Base-by-base conservation (phyloP, 2,113 vertebrate species). In the Festucalex cinctus region DNA sequence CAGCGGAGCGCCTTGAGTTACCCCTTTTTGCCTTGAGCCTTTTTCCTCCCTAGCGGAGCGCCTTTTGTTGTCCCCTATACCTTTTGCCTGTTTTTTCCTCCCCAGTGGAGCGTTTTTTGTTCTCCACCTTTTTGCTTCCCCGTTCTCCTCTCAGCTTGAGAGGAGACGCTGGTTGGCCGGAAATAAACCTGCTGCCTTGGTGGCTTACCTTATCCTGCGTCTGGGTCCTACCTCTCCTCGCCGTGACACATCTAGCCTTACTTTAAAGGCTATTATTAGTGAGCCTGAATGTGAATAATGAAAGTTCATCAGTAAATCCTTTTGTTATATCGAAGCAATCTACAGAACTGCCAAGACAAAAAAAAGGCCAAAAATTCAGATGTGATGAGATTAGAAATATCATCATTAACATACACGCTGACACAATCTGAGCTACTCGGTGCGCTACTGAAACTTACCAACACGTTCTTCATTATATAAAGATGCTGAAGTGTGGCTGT, bases 201-300 rank as follows among this genome's bases (percentile, higher is more conserved):
- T n/a, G n/a, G n/a, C n/a, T n/a, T n/a, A n/a, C n/a, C n/a, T n/a
- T n/a, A n/a, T n/a, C n/a, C n/a, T n/a, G n/a, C n/a, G n/a, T n/a
- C n/a, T n/a, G n/a, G n/a, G n/a, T n/a, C n/a, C n/a, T n/a, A n/a
- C n/a, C n/a, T n/a, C n/a, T n/a, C n/a, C n/a, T n/a, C n/a, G n/a
- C n/a, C n/a, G n/a, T n/a, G n/a, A n/a, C n/a, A n/a, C n/a, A n/a
- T 26, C 26, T 43, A 28, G 43, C 43, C 71, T 81, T 48, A 59
- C 70, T 82, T 77, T 76, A 77, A 66, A 66, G 51, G 54, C 58
- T 77, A 32, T 20, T 48, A 73, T 20, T 48, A 73, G 76, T 64
- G 71, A 79, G 81, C 69, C 81, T 37, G 48, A 65, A 60, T 69
- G 71, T 88, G 73, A 87, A 87, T 85, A 86, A 88, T 87, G 68